Evolutionary conservation across 2,888 invertebrate genomes (phyloP), one percentile per base, ranked within the genome.

Genomic region (Caenorhabditis macrosperma): DNA sequence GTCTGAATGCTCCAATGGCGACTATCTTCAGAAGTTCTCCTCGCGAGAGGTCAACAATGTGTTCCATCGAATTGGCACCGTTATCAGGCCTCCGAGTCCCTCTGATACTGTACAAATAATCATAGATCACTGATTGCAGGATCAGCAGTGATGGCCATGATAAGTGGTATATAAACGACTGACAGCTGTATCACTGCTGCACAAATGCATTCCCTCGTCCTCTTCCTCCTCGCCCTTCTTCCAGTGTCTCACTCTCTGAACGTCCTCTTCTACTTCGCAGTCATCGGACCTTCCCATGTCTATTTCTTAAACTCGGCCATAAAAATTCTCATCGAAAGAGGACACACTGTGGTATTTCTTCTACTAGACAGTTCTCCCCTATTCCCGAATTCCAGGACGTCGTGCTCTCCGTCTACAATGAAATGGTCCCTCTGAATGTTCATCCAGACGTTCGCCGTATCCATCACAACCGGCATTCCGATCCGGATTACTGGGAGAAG

Each of bases 371-470:
- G 28, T 9, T 28, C 2, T 24, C n/a, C 28, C 1, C 0, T 12
- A 24, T 38, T 22, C n/a, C 24, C 2, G 30, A n/a, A n/a, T 52
- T 68, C 28, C n/a, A 69, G 68, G 68, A 69, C 26, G 57, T 68
- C 0, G 67, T 68, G 4, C 57, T 68, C 17, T 57, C 67, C 17
- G 67, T 68, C n/a, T 68, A 68, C n/a, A 68, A 68, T 48, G 68
- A 69, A 38, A 7, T 69, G 12, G 24, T 46, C 0, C 50, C 59
- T 15, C 10, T 60, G 35, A 35, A 59, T 2, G 15, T 57, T 2
- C 35, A 9, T 57, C 57, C 67, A 6, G n/a, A 68, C 22, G 57
- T 48, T 0, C 41, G 59, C 20, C 33, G 59, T 20, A 12, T 59
- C n/a, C 59, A 68, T 20, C 38, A 59, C 26, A 59, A 59, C 26